Conservation (phyloP, 2,797 vertebrate species). For the Helicolenus hilgendorfi region DNA sequence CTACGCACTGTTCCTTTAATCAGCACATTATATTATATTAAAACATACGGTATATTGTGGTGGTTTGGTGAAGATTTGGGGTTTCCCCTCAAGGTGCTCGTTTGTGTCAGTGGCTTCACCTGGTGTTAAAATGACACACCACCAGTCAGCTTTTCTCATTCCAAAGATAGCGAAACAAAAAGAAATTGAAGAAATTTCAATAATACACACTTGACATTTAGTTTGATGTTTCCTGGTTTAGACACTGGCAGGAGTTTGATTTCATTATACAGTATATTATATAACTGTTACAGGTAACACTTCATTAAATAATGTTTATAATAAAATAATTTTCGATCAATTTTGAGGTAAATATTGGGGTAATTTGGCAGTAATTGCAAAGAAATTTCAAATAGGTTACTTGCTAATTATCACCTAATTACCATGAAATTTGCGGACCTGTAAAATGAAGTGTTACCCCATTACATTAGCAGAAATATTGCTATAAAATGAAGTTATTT, state of each 20-base stretch:
- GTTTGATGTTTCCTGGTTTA: not conserved
- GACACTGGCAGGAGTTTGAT: not conserved
- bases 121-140: not conserved
- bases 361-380: not conserved
- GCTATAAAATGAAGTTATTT: not conserved
- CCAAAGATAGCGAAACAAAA: not conserved
- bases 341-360: not conserved
- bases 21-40: not conserved
- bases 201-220: not conserved
- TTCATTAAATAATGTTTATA: not conserved
- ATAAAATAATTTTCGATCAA: not conserved
- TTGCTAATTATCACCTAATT: not conserved
- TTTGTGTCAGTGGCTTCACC: not conserved
- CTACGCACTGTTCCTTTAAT: not conserved
- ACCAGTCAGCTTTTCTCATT: not conserved
- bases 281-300: no score
- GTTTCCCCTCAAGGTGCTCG: no score
- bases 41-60: not conserved
- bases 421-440: no score
- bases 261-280: not conserved
- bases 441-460: no score
- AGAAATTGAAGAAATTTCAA: not conserved
- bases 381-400: no score
- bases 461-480: not conserved
- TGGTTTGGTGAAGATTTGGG: not conserved